Percentiles rank a stretch among this genome's conserved stretches.
Evolutionary conservation across 1,140 invertebrate species (phyloP).

Genomic region (Maconellicoccus hirsutus): DNA sequence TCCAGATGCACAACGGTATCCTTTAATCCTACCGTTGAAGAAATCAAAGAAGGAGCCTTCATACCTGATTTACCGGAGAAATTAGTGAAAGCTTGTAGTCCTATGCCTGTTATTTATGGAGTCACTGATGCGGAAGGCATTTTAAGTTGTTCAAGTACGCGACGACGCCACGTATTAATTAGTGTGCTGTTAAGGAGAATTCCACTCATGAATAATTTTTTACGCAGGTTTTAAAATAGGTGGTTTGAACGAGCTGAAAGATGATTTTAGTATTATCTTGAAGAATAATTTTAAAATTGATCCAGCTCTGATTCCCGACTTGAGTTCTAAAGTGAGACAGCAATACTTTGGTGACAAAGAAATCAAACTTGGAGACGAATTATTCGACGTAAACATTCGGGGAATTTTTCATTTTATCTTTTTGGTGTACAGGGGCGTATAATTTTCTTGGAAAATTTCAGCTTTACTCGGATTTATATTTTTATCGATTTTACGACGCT

Average conservation of each 20-base stretch:
- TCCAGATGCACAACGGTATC: neutral
- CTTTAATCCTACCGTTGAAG: neutral
- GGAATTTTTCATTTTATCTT: too few species aligned
- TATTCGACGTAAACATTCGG: neutral
- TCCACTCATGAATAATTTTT: too few species aligned
- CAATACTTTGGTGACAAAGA: constrained; percentile 2
- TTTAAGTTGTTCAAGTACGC: neutral
- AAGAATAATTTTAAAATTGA: neutral
- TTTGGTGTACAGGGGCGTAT: too few species aligned
- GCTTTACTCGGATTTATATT: neutral
- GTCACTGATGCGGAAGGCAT: neutral
- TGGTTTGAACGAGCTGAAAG: neutral
- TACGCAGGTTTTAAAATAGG: neutral
- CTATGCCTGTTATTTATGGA: neutral
- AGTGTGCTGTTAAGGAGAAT: too few species aligned
- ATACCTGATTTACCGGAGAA: neutral
- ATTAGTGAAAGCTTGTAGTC: neutral
- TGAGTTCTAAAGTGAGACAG: neutral
- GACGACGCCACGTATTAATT: too few species aligned
- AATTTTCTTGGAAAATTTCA: too few species aligned
- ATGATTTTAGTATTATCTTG: neutral
- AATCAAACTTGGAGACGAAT: neutral
- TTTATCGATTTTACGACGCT: neutral
- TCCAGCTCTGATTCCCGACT: neutral
- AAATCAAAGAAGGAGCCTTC: neutral